Conservation (phyloP, 2,888 invertebrate genomes). For the Chaetogeoica ovagalla region DNA sequence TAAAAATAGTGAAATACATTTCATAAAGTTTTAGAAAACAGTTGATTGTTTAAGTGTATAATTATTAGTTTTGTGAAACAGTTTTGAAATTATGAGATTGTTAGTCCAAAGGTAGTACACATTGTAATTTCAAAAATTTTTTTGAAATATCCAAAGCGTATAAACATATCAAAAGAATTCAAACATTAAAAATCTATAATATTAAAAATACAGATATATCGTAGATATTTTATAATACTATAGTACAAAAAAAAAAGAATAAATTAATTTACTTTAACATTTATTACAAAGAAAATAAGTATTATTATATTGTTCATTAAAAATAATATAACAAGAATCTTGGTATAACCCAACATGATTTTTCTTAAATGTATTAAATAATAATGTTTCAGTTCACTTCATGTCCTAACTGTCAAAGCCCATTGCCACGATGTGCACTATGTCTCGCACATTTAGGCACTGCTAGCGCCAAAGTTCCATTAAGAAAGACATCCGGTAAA, state of each 20-base stretch:
- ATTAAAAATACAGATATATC: neutral
- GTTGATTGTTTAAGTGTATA: no score
- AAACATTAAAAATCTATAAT: no score
- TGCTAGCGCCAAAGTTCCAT: slow-evolving; percentile 56
- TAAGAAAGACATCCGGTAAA: slow-evolving; percentile 46
- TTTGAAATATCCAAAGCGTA: no score
- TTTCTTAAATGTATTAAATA: neutral
- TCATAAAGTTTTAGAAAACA: no score
- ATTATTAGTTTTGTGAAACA: no score
- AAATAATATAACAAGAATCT: slow-evolving; percentile 4
- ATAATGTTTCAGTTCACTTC: slow-evolving; percentile 70
- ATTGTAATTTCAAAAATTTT: no score
- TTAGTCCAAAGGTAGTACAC: no score
- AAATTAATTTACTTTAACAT: neutral
- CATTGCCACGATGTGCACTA: slow-evolving; percentile 89
- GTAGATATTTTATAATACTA: neutral
- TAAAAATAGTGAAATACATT: no score
- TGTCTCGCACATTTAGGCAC: slow-evolving; percentile 94
- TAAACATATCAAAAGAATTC: no score
- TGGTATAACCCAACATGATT: neutral
- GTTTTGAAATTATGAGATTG: no score
- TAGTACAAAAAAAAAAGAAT: neutral
- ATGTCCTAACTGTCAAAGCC: slow-evolving; percentile 93
- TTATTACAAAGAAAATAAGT: neutral
- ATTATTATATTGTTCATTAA: neutral